Percentiles rank a stretch among this genome's conserved stretches.
These are phyloP conservation scores for Cassiopea xamachana DNA, from an alignment of 30 jellyfish, hydroid and myxozoan species.

Conservation along the genomic window DNA sequence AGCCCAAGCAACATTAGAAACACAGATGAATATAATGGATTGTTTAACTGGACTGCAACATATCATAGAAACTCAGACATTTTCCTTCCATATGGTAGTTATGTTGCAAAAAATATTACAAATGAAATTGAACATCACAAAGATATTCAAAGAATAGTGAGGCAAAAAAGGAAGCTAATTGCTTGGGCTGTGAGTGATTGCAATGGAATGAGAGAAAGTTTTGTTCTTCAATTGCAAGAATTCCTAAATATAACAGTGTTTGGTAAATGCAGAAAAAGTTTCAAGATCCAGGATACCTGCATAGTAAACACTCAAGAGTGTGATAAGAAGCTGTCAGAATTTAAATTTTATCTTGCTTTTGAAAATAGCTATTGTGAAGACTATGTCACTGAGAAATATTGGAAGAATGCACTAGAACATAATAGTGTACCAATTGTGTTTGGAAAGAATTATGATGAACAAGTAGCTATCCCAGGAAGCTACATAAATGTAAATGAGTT, in stretches of 20 bases:
- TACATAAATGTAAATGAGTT: conserved; percentile 74
- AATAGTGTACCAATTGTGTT: conserved; percentile 88
- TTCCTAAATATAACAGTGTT: conserved; percentile 83
- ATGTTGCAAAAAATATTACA: background rate
- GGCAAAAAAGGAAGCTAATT: conserved; percentile 49
- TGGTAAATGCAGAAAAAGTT: conserved; percentile 84
- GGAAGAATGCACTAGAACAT: conserved; percentile 78
- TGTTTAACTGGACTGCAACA: conserved; percentile 96
- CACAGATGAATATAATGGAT: conserved; percentile 52
- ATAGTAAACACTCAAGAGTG: conserved; percentile 67
- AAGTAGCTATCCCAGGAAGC: conserved; percentile 87
- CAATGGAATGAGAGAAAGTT: conserved; percentile 78
- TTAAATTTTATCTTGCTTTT: conserved; percentile 84
- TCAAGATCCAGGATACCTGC: conserved; percentile 74
- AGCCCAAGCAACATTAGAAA: conserved; percentile 74
- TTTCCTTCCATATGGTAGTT: conserved; percentile 79
- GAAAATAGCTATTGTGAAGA: conserved; percentile 94
- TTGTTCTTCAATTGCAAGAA: conserved; percentile 79
- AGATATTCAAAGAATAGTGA: background rate
- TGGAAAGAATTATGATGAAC: conserved; percentile 82
- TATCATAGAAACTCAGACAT: conserved; percentile 85
- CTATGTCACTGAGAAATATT: conserved; percentile 93
- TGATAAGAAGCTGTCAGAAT: conserved; percentile 45
- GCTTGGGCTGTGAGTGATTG: conserved; percentile 96
- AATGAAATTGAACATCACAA: background rate